Evolutionary conservation across 2,888 invertebrate genomes (phyloP), one percentile per base, ranked within the genome.

Genomic region (Corbicula japonica): DNA sequence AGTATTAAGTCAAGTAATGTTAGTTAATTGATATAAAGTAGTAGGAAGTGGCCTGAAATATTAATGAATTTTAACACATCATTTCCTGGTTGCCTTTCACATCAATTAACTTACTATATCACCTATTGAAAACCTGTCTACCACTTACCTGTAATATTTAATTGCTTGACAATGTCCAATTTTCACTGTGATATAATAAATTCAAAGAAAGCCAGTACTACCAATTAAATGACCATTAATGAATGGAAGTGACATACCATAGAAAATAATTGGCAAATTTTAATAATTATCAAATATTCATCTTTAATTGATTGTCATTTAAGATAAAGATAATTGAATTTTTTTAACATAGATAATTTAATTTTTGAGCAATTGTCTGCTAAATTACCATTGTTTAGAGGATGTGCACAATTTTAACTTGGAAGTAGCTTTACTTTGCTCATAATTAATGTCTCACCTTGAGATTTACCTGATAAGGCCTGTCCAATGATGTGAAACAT

Each of bases 401-500:
- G 66, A 66, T 54, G 52, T 66, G 38, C 28, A 54, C 54, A 41
- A 66, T 38, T 54, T 54, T 66, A 34, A 65, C 32, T 50, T 23
- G 48, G 34, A 15, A 58, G 58, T 34, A 58, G 58, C n/a, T n/a
- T n/a, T n/a, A n/a, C n/a, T n/a, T n/a, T n/a, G n/a, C 30, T 12
- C n/a, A 32, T 26, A 35, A 12, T 58, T 58, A 34, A 58, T 28
- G 38, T 21, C 58, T 58, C 58, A 32, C 32, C 34, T 34, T 58
- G 35, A 58, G 58, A 58, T 58, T 23, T 35, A 21, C 35, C 28
- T 58, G 35, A 58, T 58, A 35, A 58, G 35, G n/a, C n/a, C 38
- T 54, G 41, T 41, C 54, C 66, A 66, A 41, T 74, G 74, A 61
- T 61, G 66, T 65, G 74, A 61, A 74, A 54, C 50, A 74, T 60